Percentiles rank a stretch among this genome's conserved stretches.
Conservation (phyloP, 2,113 vertebrate genomes). For the Montifringilla adamsi region DNA sequence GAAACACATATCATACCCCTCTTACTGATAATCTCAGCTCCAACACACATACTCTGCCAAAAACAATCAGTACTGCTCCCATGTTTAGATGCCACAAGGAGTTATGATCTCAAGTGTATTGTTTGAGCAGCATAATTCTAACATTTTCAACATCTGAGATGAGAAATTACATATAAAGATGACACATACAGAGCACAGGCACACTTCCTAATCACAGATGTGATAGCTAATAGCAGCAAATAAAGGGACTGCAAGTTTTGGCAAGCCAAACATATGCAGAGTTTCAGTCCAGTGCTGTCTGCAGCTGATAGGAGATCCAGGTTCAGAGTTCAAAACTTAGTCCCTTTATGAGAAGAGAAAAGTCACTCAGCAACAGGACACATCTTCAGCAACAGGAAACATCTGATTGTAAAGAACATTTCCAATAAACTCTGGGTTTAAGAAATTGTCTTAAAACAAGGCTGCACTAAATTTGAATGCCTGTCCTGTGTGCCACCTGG, state of each 20-base stretch:
- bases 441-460: background rate
- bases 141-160: background rate
- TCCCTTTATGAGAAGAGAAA: conserved; percentile 17
- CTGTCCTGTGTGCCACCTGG: background rate
- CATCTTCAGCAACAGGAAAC: conserved; percentile 72
- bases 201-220: background rate
- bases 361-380: conserved; percentile 57
- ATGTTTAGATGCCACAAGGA: background rate
- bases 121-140: background rate
- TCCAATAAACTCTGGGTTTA: conserved; percentile 48
- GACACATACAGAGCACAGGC: background rate
- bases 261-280: background rate
- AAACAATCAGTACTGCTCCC: background rate
- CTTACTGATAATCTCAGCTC: background rate
- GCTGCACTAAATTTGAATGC: background rate
- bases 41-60: background rate
- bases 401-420: conserved; percentile 65
- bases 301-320: background rate
- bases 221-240: background rate
- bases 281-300: background rate
- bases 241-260: background rate
- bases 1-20: background rate
- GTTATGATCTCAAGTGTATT: background rate
- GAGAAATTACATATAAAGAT: background rate
- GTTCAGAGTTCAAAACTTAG: conserved; percentile 7